Evolutionary conservation across 53 echinoderm and acorn worm genomes (phyloP).

Genomic region (Paracentrotus lividus): DNA sequence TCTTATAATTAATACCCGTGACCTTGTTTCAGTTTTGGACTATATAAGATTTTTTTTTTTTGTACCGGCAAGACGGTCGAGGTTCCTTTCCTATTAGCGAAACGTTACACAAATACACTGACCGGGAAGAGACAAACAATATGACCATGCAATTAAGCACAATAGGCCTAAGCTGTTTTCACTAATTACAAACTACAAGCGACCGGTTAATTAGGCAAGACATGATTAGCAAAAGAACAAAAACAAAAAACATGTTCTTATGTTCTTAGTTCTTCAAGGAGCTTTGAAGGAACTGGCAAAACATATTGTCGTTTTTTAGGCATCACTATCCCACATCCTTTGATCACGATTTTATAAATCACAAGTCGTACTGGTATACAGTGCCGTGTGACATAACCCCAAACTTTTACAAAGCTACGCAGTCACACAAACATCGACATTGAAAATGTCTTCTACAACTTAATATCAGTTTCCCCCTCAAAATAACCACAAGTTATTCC

Average conservation of each 20-base stretch:
- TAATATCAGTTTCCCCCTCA: too few relatives aligned
- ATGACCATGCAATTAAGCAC: background rate
- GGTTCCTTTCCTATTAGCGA: too few relatives aligned
- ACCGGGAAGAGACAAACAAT: background rate
- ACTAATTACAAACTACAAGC: background rate
- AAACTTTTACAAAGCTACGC: too few relatives aligned
- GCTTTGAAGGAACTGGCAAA: background rate
- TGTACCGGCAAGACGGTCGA: too few relatives aligned
- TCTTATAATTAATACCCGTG: background rate
- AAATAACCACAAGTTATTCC: too few relatives aligned
- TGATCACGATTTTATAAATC: too few relatives aligned
- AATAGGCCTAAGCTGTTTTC: background rate
- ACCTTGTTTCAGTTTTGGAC: background rate
- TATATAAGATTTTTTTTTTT: background rate
- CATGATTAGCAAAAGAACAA: background rate
- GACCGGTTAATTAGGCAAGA: background rate
- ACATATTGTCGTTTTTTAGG: background rate
- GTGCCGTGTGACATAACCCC: too few relatives aligned
- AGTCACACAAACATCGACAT: too few relatives aligned
- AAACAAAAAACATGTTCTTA: background rate
- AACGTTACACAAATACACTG: background rate
- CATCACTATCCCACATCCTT: too few relatives aligned
- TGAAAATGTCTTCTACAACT: too few relatives aligned
- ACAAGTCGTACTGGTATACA: too few relatives aligned
- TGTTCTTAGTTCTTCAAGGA: background rate